phyloP scores from a whole-genome alignment of 2,113 vertebrate species.

The Cyprinodon tularosa region DNA sequence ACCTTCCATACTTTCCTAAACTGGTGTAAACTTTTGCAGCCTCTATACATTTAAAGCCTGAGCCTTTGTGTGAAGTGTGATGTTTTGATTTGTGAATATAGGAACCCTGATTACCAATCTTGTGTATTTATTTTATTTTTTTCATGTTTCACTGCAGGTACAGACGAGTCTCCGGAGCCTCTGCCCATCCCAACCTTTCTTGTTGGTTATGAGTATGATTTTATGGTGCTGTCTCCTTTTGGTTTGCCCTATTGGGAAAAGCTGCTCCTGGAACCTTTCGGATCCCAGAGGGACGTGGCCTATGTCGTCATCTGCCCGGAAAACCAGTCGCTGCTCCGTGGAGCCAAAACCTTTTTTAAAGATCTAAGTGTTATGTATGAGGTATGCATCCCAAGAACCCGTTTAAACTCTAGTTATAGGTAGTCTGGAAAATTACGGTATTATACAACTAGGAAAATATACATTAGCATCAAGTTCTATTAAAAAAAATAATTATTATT shows the following conservation, averaged over 20 bases:
- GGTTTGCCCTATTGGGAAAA: constrained; percentile 98
- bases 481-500: no score
- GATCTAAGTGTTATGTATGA: constrained; percentile 96
- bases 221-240: constrained; percentile 98
- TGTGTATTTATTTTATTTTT: neutral
- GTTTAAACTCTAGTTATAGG: neutral
- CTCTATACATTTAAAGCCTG: no score
- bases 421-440: neutral
- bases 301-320: constrained; percentile 97
- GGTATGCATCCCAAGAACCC: constrained; percentile 72
- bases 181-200: constrained; percentile 97
- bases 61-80: no score
- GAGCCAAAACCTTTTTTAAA: constrained; percentile 94
- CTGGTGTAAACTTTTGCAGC: no score
- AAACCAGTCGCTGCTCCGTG: constrained; percentile 90
- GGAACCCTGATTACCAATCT: neutral
- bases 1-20: no score
- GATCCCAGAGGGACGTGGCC: constrained; percentile 94
- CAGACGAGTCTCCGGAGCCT: constrained; percentile 98
- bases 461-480: no score
- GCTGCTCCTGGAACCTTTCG: constrained; percentile 95
- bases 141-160: constrained; percentile 80
- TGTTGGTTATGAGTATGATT: constrained; percentile 96
- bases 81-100: neutral
- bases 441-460: no score